Base-by-base conservation (phyloP, 2,797 vertebrate species). In the Microcaecilia unicolor region DNA sequence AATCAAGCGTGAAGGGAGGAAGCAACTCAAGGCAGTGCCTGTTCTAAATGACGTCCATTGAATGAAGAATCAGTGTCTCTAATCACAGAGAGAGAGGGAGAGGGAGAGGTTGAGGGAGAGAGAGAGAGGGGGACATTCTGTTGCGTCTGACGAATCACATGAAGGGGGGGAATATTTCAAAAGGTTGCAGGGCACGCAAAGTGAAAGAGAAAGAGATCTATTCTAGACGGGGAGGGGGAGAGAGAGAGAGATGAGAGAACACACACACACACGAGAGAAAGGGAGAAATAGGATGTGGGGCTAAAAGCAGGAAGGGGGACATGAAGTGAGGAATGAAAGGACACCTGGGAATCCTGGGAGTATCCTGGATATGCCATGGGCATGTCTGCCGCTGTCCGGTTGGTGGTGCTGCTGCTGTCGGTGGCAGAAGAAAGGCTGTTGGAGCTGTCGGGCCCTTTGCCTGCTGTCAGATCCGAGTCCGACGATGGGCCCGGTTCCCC, bases 1-100 rank as follows among this genome's bases (percentile, higher is more conserved):
- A 91, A 91, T 91, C 86, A 86, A 90, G 90, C 89, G 87, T 90
- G 89, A 91, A 94, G 90, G 87, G 86, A 89, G 87, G 86, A 90
- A 83, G 90, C 91, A 83, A 89, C 89, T 92, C 87, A 85, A 91
- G 90, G 90, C 86, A 91, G 87, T 88, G 88, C 85, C 88, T 87
- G 88, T 86, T 86, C 90, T 93, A 92, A 94, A 92, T 91, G 92
- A 96, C 91, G 92, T 96, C 93, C 92, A 93, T 93, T 91, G 93
- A 95, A 93, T 82, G 90, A 85, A 84, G 91, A 86, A 91, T 93
- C 91, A 81, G 91, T 92, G 92, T 92, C 93, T 96, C 92, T 93
- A 91, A 97, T 93, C 92, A 90, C 92, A 83, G 88, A 84, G 77
- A 88, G 81, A 85, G 84, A 90, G 92, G 83, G 88, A 84, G 77